Conservation (phyloP, 2,113 vertebrate species). For the Chelonoidis abingdonii region DNA sequence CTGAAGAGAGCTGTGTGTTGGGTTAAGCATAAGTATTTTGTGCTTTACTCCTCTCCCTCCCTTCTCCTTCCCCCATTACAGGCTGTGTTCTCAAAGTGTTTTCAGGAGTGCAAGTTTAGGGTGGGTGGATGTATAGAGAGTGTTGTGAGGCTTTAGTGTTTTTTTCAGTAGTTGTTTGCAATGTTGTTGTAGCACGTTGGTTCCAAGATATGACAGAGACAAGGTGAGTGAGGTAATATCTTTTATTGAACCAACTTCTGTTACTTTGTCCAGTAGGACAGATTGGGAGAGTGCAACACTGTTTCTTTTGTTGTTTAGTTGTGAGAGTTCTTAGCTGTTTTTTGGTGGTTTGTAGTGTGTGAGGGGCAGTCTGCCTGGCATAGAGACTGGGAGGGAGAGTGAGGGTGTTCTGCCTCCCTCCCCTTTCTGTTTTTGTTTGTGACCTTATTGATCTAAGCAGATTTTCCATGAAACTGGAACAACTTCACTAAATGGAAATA, state of each 20-base stretch:
- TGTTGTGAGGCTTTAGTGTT: constrained; percentile 4
- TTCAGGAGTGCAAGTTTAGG: neutral
- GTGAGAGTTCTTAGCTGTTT: neutral
- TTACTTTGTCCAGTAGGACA: neutral
- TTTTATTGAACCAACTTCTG: neutral
- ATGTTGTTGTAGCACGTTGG: neutral
- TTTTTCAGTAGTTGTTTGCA: neutral
- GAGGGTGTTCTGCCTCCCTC: neutral
- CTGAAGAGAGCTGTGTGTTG: constrained; percentile 5
- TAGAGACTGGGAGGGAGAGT: neutral
- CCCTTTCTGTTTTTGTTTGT: neutral
- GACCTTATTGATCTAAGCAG: neutral
- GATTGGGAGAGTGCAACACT: neutral
- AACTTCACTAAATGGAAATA: neutral
- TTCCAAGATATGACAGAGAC: neutral
- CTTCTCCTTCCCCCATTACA: neutral
- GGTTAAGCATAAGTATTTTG: constrained; percentile 2
- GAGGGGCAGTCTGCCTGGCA: neutral
- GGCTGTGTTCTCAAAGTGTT: neutral
- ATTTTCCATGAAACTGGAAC: neutral
- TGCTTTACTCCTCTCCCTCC: neutral
- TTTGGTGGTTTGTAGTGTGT: neutral
- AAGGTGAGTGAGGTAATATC: neutral
- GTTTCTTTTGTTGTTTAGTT: neutral
- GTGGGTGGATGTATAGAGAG: too few species aligned